phyloP scores from a whole-genome alignment of 2,888 invertebrate genomes.

The Rhodophaea formosa region DNA sequence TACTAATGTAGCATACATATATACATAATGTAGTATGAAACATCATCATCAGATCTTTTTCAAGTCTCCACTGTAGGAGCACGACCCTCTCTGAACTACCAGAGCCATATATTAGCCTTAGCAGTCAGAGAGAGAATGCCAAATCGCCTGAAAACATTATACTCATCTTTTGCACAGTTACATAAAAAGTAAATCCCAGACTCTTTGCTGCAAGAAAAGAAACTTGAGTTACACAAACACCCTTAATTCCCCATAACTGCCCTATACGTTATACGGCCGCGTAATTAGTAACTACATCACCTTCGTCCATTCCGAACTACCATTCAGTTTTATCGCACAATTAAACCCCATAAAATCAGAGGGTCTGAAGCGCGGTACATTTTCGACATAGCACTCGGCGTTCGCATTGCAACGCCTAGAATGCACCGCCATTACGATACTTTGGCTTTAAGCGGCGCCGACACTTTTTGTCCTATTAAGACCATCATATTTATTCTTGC shows the following conservation, averaged over 20 bases:
- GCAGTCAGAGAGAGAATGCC: no score
- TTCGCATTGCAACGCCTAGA: slow-evolving; percentile 12
- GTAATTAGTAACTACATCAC: slow-evolving; percentile 9
- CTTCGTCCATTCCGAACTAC: slow-evolving; percentile 14
- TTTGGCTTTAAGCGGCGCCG: slow-evolving; percentile 12
- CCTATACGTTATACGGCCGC: background rate
- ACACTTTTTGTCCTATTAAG: slow-evolving; percentile 18
- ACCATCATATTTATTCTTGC: slow-evolving; percentile 17
- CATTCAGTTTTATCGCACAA: slow-evolving; percentile 33
- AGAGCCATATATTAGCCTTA: no score
- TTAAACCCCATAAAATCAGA: slow-evolving; percentile 33
- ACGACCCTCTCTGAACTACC: no score
- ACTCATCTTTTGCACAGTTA: no score
- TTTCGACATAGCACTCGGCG: slow-evolving; percentile 17
- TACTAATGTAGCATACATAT: no score
- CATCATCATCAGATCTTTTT: no score
- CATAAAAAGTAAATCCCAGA: no score
- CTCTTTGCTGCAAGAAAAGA: background rate
- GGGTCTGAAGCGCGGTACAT: slow-evolving; percentile 4
- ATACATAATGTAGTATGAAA: no score
- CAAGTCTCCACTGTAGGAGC: no score
- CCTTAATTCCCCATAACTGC: background rate
- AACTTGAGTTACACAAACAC: background rate
- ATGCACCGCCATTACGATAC: slow-evolving; percentile 15
- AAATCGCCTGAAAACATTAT: no score